Conservation (phyloP, 2,113 vertebrate genomes). For the Benitochromis conjunctus region DNA sequence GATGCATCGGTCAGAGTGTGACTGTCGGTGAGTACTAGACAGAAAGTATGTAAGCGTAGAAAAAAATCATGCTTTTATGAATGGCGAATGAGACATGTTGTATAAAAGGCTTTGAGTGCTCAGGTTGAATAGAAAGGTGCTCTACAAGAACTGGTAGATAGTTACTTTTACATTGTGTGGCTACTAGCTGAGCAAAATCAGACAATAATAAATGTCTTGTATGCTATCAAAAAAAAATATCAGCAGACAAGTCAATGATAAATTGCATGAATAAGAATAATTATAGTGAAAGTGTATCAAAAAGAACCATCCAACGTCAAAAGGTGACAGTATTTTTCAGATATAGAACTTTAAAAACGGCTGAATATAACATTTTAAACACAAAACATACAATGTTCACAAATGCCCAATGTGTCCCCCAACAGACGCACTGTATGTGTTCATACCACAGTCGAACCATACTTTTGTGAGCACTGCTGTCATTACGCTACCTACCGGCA, state of each 20-base stretch:
- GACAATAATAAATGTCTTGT: neutral
- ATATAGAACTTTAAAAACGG: neutral
- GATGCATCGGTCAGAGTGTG: neutral
- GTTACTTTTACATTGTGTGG: neutral
- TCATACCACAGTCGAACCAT: neutral
- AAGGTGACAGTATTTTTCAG: fast-evolving
- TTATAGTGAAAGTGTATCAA: neutral
- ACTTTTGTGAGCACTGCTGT: neutral
- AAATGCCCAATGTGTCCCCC: neutral
- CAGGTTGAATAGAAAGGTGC: neutral
- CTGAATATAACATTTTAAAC: neutral
- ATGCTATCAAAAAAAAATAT: neutral
- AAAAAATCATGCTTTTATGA: fast-evolving
- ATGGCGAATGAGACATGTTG: neutral
- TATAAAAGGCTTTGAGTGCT: neutral
- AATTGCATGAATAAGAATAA: neutral
- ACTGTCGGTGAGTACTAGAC: neutral
- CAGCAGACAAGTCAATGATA: neutral
- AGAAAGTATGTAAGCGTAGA: neutral
- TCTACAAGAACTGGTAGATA: neutral
- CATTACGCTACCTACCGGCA: neutral
- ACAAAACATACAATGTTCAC: neutral
- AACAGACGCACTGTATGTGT: neutral
- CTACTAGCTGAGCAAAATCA: neutral
- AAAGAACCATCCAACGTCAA: neutral